Evolutionary conservation across 2,888 invertebrate species (phyloP).

Genomic region (Flexamia atlantica): DNA sequence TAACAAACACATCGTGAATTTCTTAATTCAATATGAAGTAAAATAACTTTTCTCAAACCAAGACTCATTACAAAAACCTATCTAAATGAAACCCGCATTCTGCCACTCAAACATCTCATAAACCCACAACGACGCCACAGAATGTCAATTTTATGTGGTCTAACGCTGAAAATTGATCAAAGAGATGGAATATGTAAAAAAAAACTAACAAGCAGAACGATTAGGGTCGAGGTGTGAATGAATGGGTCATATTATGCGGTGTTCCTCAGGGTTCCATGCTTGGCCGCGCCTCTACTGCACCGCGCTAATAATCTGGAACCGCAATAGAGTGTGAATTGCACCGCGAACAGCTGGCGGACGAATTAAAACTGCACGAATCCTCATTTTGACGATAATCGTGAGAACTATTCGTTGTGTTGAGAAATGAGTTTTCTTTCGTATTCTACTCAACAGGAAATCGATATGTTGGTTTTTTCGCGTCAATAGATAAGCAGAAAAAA

Average conservation of each 20-base stretch:
- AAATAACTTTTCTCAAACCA: too few relatives aligned
- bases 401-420: not conserved
- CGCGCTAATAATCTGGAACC: conserved; percentile 9
- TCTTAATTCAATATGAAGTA: too few relatives aligned
- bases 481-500: too few relatives aligned
- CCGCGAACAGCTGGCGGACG: conserved; percentile 13
- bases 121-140: conserved; percentile 2
- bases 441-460: too few relatives aligned
- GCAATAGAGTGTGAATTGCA: conserved; percentile 23
- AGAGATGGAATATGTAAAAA: conserved; percentile 12
- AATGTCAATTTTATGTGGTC: not conserved
- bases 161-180: not conserved
- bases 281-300: conserved; percentile 18
- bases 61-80: too few relatives aligned
- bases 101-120: not conserved
- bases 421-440: too few relatives aligned
- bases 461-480: too few relatives aligned
- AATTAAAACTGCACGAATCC: conserved; percentile 41
- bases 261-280: conserved; percentile 8
- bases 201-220: not conserved
- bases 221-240: conserved; percentile 22
- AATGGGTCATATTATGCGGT: not conserved
- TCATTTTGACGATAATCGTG: not conserved
- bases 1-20: too few relatives aligned
- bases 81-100: too few relatives aligned